phyloP scores from a whole-genome alignment of 2,888 invertebrate genomes.

The Desoria tigrina region DNA sequence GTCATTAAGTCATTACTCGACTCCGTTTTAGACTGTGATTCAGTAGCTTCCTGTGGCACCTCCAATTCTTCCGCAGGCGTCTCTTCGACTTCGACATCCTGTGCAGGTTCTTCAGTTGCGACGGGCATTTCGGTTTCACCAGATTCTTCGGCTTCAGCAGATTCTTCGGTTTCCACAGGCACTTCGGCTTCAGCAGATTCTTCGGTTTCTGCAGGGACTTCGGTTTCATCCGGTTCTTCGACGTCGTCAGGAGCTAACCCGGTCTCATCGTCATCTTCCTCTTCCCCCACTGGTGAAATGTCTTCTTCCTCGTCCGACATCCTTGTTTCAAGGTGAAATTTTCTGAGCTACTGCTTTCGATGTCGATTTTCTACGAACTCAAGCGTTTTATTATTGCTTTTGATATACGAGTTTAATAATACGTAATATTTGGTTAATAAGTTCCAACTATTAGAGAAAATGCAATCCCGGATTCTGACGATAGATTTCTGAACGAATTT shows the following conservation, averaged over 20 bases:
- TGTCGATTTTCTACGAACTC: too few relatives aligned
- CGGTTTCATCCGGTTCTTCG: constrained; percentile 16
- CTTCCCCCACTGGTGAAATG: constrained; percentile 10
- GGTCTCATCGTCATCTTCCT: constrained; percentile 14
- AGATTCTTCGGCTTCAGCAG: constrained; percentile 10
- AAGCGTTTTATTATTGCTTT: too few relatives aligned
- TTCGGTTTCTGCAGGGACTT: not conserved
- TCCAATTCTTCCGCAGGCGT: not conserved
- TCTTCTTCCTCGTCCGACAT: constrained; percentile 34
- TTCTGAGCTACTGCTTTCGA: too few relatives aligned
- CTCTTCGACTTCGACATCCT: not conserved
- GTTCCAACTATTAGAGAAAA: too few relatives aligned
- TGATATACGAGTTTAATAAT: too few relatives aligned
- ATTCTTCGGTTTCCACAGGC: constrained; percentile 15
- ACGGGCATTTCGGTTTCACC: not conserved
- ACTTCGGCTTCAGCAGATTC: not conserved
- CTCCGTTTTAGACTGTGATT: too few relatives aligned
- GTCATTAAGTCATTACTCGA: too few relatives aligned
- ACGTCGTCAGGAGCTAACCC: constrained; percentile 2
- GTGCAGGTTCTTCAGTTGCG: not conserved
- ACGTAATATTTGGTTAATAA: too few relatives aligned
- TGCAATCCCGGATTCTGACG: too few relatives aligned
- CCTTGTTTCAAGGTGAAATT: not conserved
- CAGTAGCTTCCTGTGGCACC: not conserved
- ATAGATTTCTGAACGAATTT: too few relatives aligned